Base-by-base conservation (phyloP, 2,113 vertebrate genomes). In the Oncorhynchus masou region DNA sequence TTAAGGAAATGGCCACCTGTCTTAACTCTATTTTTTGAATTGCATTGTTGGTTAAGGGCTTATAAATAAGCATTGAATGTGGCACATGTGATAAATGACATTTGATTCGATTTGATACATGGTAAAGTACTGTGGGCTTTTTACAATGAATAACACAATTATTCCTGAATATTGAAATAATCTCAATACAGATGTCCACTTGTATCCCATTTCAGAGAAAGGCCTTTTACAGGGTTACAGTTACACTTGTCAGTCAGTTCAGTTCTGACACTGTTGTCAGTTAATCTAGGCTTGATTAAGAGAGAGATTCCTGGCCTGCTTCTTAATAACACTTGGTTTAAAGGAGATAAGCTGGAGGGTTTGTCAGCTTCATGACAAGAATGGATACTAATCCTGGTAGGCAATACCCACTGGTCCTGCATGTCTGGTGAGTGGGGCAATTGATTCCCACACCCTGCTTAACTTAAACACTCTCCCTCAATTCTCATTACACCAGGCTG, bases 401-500 rank as follows among this genome's bases (percentile, higher is more conserved):
- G 83, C 87, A 86, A 87, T 90, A 85, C 81, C 83, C 84, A 89
- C 79, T 79, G 85, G 89, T 83, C 88, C 82, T 88, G 81, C 81
- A 74, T 76, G 83, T 86, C 86, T 86, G 86, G 84, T 60, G 79
- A 89, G 84, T 83, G 86, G 89, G 86, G 87, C 89, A 90, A 92
- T 89, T 88, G 88, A 91, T 92, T 90, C 90, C 89, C 90, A 91
- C 90, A 91, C 86, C 86, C 87, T 85, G 88, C 85, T 90, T 86
- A 2, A 19, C 1, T 54, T 54, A 88, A 88, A 89, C 20, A 25
- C 74, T 83, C 70, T 1, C 78, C 80, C 79, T 85, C 39, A 45
- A 45, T 45, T 67, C 80, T 83, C 79, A 80, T 71, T 72, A 25
- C 74, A 79, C 75, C 19, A 16, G 57, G 79, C 79, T 11, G 9